phyloP scores from a whole-genome alignment of 2,113 vertebrate genomes.

The Rissa tridactyla region DNA sequence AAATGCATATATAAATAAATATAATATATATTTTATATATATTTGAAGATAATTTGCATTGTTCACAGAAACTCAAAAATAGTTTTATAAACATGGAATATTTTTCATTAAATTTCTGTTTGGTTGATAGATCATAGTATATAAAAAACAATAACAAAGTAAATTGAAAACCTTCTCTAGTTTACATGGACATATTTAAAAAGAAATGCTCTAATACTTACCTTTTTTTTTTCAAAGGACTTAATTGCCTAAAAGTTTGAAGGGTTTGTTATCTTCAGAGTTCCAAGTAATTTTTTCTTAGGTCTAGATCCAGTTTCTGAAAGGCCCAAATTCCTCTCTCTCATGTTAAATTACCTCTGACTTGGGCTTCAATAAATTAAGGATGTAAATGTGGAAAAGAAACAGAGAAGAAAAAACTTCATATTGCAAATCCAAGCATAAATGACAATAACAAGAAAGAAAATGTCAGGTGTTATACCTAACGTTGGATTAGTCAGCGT shows the following conservation, averaged over 20 bases:
- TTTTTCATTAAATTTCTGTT: not conserved
- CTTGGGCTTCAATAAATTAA: not conserved
- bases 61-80: not conserved
- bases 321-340: not conserved
- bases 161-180: not conserved
- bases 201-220: not conserved
- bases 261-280: not conserved
- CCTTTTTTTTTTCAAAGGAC: not conserved
- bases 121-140: not conserved
- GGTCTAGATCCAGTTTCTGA: not conserved
- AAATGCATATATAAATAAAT: not conserved
- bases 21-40: not conserved
- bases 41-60: not conserved
- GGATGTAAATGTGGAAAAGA: not conserved
- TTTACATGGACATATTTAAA: not conserved
- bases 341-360: not conserved
- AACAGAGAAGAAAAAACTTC: not conserved
- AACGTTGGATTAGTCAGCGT: not conserved
- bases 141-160: not conserved
- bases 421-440: not conserved
- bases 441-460: not conserved
- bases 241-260: not conserved
- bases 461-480: not conserved
- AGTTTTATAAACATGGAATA: not conserved
- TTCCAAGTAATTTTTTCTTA: not conserved